Conservation (phyloP, 1,140 invertebrate species). For the Heliconius eleuchia region DNA sequence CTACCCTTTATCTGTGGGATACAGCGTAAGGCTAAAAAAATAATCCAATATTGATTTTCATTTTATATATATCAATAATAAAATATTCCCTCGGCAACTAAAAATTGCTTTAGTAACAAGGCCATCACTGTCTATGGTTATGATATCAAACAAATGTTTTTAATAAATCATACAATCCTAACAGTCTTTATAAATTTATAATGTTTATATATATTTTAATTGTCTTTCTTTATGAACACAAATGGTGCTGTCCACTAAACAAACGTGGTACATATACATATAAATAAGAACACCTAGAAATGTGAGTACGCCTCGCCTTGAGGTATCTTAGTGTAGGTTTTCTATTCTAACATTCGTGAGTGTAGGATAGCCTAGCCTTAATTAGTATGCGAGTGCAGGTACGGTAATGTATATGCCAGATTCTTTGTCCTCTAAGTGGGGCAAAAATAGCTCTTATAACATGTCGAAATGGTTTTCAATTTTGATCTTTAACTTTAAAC, state of each 20-base stretch:
- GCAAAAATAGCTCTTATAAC: slow-evolving; percentile 26
- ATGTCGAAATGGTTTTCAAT: slow-evolving; percentile 24
- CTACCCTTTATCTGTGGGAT: no score
- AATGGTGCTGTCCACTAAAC: slow-evolving; percentile 16
- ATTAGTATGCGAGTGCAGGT: slow-evolving; percentile 42
- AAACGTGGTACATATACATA: slow-evolving; percentile 12
- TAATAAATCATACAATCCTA: neutral
- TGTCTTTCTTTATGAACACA: neutral
- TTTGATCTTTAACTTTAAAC: neutral
- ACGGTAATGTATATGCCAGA: slow-evolving; percentile 26
- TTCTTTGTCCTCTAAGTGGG: slow-evolving; percentile 39
- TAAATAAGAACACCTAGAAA: slow-evolving; percentile 25
- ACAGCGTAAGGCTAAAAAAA: no score
- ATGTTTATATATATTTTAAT: neutral
- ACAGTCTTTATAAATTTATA: neutral
- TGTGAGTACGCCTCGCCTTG: slow-evolving; percentile 25
- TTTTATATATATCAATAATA: neutral
- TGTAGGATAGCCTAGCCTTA: slow-evolving; percentile 41
- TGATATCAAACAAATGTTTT: neutral
- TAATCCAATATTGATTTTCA: no score
- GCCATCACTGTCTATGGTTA: neutral
- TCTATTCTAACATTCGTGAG: slow-evolving; percentile 38
- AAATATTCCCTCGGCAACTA: neutral
- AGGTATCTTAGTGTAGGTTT: slow-evolving; percentile 23
- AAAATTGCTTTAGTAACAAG: neutral